phyloP scores from a whole-genome alignment of 2,113 vertebrate species.

The Burhinus bistriatus region DNA sequence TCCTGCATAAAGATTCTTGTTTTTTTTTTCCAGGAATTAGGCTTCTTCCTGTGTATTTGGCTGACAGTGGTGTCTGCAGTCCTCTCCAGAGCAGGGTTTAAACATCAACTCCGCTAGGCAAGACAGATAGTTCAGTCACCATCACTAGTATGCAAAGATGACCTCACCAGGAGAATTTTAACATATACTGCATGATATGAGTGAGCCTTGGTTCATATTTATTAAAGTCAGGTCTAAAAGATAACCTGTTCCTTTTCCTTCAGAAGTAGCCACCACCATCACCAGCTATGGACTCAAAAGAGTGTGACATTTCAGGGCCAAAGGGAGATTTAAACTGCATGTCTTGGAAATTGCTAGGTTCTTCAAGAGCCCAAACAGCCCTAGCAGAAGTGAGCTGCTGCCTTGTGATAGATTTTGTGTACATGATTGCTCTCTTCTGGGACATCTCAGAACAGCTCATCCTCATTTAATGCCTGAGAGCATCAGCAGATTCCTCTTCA shows the following conservation, averaged over 20 bases:
- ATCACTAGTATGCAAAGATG: not conserved
- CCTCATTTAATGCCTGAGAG: not conserved
- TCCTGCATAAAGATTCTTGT: not conserved
- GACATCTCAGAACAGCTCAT: not conserved
- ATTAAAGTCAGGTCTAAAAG: not conserved
- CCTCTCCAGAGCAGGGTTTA: not conserved
- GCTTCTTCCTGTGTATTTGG: not conserved
- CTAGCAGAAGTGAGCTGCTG: not conserved
- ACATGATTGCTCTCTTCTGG: not conserved
- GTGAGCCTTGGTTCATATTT: not conserved
- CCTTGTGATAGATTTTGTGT: not conserved
- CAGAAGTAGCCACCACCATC: not conserved
- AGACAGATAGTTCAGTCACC: not conserved
- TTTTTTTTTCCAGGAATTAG: not conserved
- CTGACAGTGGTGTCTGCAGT: not conserved
- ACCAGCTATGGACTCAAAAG: not conserved
- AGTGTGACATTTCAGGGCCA: not conserved
- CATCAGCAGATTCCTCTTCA: not conserved
- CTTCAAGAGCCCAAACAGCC: not conserved
- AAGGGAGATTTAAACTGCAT: not conserved
- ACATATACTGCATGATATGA: too few species aligned
- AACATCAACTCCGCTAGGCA: not conserved
- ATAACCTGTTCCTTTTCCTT: not conserved
- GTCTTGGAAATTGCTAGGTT: not conserved
- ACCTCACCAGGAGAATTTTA: not conserved